Evolutionary conservation across 2,113 vertebrate species (phyloP).

Genomic region (Psilopsiagon aymara): DNA sequence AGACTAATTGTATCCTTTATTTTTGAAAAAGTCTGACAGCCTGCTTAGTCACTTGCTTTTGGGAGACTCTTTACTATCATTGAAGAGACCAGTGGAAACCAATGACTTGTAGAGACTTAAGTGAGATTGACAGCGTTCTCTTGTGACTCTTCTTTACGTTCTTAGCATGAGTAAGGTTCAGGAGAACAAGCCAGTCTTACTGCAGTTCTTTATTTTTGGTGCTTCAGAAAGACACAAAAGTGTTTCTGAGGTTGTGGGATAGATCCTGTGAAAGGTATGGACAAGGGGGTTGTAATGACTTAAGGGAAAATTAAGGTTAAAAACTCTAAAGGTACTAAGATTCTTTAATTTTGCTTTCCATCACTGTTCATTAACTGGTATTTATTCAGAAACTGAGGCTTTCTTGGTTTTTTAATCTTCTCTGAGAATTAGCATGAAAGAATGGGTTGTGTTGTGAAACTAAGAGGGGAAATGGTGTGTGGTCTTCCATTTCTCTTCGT

Average conservation of each 20-base stretch:
- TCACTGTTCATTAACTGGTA: neutral
- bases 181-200: neutral
- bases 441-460: neutral
- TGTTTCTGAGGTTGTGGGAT: neutral
- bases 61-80: neutral
- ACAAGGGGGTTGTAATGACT: neutral
- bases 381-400: neutral
- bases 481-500: neutral
- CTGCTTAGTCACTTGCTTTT: neutral
- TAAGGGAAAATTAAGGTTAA: neutral
- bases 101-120: neutral
- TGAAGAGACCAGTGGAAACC: neutral
- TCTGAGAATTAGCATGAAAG: neutral
- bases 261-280: neutral
- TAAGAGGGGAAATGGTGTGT: neutral
- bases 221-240: neutral
- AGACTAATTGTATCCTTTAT: neutral
- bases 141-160: neutral
- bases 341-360: neutral
- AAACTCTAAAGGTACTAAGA: neutral
- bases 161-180: neutral
- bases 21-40: neutral
- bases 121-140: neutral
- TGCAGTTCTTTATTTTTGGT: neutral
- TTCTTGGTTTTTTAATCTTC: neutral